A percentile compares a stretch with the other conserved stretches of the same genome.
phyloP scores from a whole-genome alignment of 1,140 invertebrate species.

The Cataglyphis hispanica region DNA sequence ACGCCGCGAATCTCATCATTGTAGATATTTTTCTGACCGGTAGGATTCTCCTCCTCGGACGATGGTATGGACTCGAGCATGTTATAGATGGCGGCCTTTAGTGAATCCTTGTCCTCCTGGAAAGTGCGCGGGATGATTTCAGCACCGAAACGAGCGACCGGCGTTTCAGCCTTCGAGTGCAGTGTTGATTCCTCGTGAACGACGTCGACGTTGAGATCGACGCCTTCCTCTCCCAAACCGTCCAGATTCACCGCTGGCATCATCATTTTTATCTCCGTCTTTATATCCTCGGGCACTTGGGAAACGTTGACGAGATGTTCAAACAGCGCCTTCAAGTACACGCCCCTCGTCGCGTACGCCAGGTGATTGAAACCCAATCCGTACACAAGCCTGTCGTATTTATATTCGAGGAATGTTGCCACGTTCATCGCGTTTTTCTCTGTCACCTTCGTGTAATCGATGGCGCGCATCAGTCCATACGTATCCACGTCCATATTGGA shows the following conservation, averaged over 20 bases:
- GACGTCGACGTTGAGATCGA: conserved; percentile 54
- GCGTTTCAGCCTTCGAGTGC: background rate
- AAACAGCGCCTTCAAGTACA: conserved; percentile 46
- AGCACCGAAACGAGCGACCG: background rate
- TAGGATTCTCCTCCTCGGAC: background rate
- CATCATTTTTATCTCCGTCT: conserved; percentile 2
- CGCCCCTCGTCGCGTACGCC: conserved; percentile 54
- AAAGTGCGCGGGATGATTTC: background rate
- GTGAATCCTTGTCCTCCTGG: conserved; percentile 1
- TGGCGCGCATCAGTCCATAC: conserved; percentile 44
- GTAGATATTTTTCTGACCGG: background rate
- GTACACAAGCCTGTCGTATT: conserved; percentile 52
- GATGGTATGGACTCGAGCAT: background rate
- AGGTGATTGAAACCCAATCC: conserved; percentile 44
- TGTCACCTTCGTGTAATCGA: conserved; percentile 25
- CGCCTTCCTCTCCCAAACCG: conserved; percentile 33
- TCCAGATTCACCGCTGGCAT: conserved; percentile 9
- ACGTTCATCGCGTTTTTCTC: conserved; percentile 14
- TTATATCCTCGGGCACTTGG: conserved; percentile 37
- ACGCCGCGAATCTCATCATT: background rate
- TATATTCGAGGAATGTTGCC: conserved; percentile 47
- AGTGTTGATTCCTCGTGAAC: background rate
- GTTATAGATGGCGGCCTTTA: conserved; percentile 1
- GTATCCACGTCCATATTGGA: conserved; percentile 47
- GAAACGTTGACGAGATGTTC: conserved; percentile 34